Percentiles rank a stretch among this genome's conserved stretches.
Evolutionary conservation across 1,140 invertebrate genomes (phyloP).

Genomic region (Hylaeus volcanicus): DNA sequence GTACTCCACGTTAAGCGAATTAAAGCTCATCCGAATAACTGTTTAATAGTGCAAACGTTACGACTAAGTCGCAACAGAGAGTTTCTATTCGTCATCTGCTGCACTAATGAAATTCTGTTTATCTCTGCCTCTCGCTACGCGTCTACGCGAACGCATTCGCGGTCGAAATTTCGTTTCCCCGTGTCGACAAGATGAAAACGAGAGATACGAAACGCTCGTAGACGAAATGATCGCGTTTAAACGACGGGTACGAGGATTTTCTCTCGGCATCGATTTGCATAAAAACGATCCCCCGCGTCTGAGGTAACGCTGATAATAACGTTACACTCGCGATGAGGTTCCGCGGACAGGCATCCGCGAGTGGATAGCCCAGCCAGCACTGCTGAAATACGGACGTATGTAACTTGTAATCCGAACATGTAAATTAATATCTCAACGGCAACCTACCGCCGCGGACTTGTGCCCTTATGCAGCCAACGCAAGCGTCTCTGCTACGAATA

Average conservation of each 20-base stretch:
- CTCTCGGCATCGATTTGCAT: conserved; percentile 27
- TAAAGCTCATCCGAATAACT: too few species aligned
- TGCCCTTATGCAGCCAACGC: not conserved
- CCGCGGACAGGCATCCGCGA: not conserved
- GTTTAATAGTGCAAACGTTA: too few species aligned
- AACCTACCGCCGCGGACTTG: not conserved
- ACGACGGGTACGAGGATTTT: conserved; percentile 15
- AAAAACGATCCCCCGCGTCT: conserved; percentile 9
- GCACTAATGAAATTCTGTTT: too few species aligned
- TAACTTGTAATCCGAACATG: conserved; percentile 33
- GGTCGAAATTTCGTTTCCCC: too few species aligned
- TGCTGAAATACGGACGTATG: conserved; percentile 23
- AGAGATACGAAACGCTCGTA: not conserved
- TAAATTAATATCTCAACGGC: conserved; percentile 43
- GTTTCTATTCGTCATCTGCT: too few species aligned
- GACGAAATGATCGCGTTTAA: conserved; percentile 18
- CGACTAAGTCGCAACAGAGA: too few species aligned
- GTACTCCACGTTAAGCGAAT: too few species aligned
- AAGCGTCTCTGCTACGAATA: not conserved
- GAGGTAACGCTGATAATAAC: conserved; percentile 38
- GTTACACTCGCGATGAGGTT: conserved; percentile 21
- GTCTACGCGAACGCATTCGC: too few species aligned
- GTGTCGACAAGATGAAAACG: conserved; percentile 7
- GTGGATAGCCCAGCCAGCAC: not conserved
- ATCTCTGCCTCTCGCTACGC: too few species aligned